Evolutionary conservation across 2,888 invertebrate genomes (phyloP), one percentile per base, ranked within the genome.

Genomic region (Polylopha cassiicola): DNA sequence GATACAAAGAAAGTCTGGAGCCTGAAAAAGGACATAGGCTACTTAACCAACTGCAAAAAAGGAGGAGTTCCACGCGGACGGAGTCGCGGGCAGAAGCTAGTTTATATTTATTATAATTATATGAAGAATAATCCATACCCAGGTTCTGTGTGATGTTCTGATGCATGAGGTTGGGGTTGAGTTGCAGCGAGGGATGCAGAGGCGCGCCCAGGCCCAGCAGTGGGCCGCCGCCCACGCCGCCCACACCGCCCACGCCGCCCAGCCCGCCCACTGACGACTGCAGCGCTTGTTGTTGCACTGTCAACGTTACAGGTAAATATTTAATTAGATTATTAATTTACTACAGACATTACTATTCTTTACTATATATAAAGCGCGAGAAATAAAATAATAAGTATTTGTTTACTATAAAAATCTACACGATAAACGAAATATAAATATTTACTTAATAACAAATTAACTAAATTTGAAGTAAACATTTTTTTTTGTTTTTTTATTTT

Each of bases 101-200:
- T n/a, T n/a, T n/a, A n/a, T n/a, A n/a, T n/a, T n/a, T n/a, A n/a
- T n/a, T n/a, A n/a, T 9, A 3, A 7, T 14, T 9, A 49, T 5
- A 16, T 23, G 7, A 9, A 4, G 4, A 21, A 22, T 14, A 20
- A 9, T 18, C 31, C 29, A 4, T 46, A 73, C 79, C 74, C 51
- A 81, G 58, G 46, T 80, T 80, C 47, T 79, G 76, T 39, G 69
- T 67, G 46, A 79, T 54, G 53, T 76, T 79, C 58, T 80, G 78
- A 6, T 70, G 66, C 65, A 79, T 77, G 10, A 78, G 62, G 51
- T 77, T 76, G 60, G 79, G 81, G 39, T 75, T 73, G 51, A 77
- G 70, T 3, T 6, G 7, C 6, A 21, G 30, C 30, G 30, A 13
- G 20, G 11, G 33, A 17, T 17, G 33, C 33, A 17, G 33, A 8